A percentile compares a stretch with the other conserved stretches of the same genome.
Conservation (phyloP, 2,888 invertebrate species). For the Brenthis hecate region DNA sequence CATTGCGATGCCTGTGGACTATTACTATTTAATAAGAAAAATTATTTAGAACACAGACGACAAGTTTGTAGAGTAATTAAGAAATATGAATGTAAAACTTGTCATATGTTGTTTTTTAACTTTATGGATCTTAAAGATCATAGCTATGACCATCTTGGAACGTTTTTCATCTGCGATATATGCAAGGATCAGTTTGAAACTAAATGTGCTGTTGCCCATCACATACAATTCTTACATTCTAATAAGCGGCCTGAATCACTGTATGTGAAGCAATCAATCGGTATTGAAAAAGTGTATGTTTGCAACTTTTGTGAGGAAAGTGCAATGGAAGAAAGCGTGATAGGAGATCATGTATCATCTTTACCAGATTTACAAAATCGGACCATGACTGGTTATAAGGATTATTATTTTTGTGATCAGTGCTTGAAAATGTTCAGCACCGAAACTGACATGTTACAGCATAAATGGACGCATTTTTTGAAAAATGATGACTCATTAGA, state of each 20-base stretch:
- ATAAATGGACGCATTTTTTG: slow-evolving; percentile 70
- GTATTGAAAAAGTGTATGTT: slow-evolving; percentile 54
- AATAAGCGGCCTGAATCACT: slow-evolving; percentile 51
- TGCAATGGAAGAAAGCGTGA: slow-evolving; percentile 53
- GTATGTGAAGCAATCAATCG: slow-evolving; percentile 51
- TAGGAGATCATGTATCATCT: slow-evolving; percentile 55
- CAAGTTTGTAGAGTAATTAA: slow-evolving; percentile 55
- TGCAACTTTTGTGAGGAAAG: slow-evolving; percentile 69
- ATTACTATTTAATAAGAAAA: slow-evolving; percentile 51
- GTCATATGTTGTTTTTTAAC: slow-evolving; percentile 54
- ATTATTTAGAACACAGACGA: slow-evolving; percentile 56
- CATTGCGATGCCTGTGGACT: slow-evolving; percentile 65
- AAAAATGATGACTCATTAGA: slow-evolving; percentile 55
- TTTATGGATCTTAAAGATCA: slow-evolving; percentile 72
- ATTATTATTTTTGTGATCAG: slow-evolving; percentile 68
- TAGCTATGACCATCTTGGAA: slow-evolving; percentile 57
- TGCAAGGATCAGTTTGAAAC: slow-evolving; percentile 65
- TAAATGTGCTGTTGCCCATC: slow-evolving; percentile 63
- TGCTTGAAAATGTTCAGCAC: slow-evolving; percentile 63
- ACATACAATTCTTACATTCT: slow-evolving; percentile 61
- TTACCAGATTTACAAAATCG: slow-evolving; percentile 63
- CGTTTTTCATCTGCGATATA: slow-evolving; percentile 60
- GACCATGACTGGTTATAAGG: slow-evolving; percentile 62
- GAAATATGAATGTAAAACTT: slow-evolving; percentile 59
- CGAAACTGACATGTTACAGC: slow-evolving; percentile 65